phyloP scores from a whole-genome alignment of 2,888 invertebrate species.

The Macrosiphum euphorbiae region DNA sequence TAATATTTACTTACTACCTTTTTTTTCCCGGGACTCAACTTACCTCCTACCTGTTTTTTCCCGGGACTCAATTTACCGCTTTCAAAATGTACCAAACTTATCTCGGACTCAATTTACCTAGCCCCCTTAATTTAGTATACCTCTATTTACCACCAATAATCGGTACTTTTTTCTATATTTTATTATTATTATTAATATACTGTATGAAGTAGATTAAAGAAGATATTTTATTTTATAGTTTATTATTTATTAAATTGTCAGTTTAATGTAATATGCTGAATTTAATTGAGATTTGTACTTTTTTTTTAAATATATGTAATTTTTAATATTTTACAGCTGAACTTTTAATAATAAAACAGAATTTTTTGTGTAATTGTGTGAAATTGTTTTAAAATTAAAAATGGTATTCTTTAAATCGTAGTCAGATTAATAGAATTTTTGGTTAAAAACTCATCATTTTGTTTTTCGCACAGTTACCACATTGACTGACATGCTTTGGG shows the following conservation, averaged over 20 bases:
- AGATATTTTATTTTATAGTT: constrained; percentile 10
- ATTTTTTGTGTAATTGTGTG: not conserved
- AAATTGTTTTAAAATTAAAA: not conserved
- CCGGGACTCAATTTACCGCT: no score
- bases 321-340: not conserved
- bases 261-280: not conserved
- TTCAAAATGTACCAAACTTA: no score
- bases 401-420: not conserved
- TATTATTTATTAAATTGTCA: not conserved
- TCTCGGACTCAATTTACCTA: no score
- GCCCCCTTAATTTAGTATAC: not conserved
- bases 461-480: not conserved
- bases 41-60: no score
- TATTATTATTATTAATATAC: not conserved
- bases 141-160: not conserved
- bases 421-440: no score
- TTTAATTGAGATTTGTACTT: not conserved
- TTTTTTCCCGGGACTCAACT: no score
- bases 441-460: not conserved
- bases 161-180: not conserved
- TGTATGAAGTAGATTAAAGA: not conserved
- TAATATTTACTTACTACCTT: no score
- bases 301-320: not conserved
- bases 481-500: no score
- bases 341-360: not conserved